Conservation (phyloP, 2,797 vertebrate species). For the Danio tinwini region DNA sequence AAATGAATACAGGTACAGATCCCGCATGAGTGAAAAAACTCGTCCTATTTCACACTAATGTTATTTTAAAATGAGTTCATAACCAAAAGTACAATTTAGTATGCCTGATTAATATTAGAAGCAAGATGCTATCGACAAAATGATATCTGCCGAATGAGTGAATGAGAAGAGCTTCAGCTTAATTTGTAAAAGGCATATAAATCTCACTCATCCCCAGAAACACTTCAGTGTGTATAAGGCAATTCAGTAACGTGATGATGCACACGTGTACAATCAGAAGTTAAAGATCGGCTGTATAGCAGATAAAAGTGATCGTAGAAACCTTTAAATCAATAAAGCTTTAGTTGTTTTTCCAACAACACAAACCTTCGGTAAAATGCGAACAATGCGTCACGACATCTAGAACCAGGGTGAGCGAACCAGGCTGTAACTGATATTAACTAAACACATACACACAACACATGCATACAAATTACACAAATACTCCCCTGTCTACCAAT, state of each 20-base stretch:
- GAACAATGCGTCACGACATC: constrained; percentile 52
- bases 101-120: background rate
- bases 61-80: background rate
- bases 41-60: background rate
- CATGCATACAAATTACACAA: constrained; percentile 70
- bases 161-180: constrained; percentile 33
- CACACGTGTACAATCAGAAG: constrained; percentile 37
- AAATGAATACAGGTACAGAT: background rate
- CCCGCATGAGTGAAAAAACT: constrained; percentile 5
- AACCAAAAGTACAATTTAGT: background rate
- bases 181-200: constrained; percentile 19
- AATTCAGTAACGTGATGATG: constrained; percentile 44
- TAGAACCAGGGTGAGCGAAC: constrained; percentile 55
- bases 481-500: constrained; percentile 50
- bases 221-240: constrained; percentile 51
- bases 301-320: constrained; percentile 6
- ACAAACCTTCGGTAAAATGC: constrained; percentile 52
- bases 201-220: constrained; percentile 47
- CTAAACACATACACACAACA: constrained; percentile 59
- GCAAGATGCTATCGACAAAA: background rate
- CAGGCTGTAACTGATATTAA: constrained; percentile 56
- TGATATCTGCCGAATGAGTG: background rate
- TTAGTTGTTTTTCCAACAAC: constrained; percentile 35
- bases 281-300: constrained; percentile 34
- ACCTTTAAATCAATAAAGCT: constrained; percentile 40